Percentiles rank a stretch among this genome's conserved stretches.
phyloP scores from a whole-genome alignment of 2,888 invertebrate genomes.

The Capitulum mitella region DNA sequence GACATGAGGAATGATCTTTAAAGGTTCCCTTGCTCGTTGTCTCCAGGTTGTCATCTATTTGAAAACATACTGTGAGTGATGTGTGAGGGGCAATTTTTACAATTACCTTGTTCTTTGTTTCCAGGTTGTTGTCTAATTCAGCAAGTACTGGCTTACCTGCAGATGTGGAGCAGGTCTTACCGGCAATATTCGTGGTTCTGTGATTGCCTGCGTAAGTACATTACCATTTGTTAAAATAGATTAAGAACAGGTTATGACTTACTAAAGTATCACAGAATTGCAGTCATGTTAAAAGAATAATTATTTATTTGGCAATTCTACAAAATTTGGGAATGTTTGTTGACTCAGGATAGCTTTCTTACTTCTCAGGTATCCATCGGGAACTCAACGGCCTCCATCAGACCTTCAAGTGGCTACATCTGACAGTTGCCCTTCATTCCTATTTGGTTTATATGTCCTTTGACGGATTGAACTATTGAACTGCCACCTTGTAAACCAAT shows the following conservation, averaged over 20 bases:
- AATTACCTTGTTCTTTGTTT: neutral
- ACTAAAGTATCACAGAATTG: too few species aligned
- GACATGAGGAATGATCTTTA: too few species aligned
- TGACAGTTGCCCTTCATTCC: conserved; percentile 79
- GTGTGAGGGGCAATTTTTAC: too few species aligned
- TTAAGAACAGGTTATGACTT: too few species aligned
- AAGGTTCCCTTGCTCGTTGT: too few species aligned
- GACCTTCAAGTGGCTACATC: conserved; percentile 92
- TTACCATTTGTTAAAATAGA: too few species aligned
- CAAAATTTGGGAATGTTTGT: too few species aligned
- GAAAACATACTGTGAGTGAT: too few species aligned
- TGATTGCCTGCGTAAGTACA: conserved; percentile 8
- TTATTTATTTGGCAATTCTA: too few species aligned
- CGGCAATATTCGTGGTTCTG: conserved; percentile 8
- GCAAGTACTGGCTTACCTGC: conserved; percentile 1
- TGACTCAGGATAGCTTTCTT: too few species aligned
- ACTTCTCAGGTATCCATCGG: neutral
- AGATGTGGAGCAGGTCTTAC: conserved; percentile 16
- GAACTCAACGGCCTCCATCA: conserved; percentile 52
- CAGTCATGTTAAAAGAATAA: too few species aligned
- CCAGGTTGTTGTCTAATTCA: neutral
- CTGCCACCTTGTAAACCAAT: neutral
- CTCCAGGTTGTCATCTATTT: too few species aligned
- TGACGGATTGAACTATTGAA: conserved; percentile 30
- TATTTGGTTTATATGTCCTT: conserved; percentile 56